These are phyloP conservation scores for Apamea epomidion DNA, from an alignment of 2,888 invertebrate species.

Conservation along the genomic window DNA sequence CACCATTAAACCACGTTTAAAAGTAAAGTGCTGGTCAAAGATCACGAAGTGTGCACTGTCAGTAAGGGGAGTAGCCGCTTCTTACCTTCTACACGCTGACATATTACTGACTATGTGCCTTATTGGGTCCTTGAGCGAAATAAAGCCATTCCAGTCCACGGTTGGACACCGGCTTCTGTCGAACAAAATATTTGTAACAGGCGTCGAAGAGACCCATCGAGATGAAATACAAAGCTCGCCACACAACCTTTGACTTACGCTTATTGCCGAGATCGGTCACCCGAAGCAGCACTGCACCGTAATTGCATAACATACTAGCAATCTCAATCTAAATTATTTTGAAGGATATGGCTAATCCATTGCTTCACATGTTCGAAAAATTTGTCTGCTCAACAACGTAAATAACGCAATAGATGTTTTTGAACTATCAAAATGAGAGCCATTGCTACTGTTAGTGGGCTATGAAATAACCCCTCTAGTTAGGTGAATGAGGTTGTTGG, in stretches of 20 bases:
- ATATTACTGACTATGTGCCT: background rate
- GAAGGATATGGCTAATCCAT: background rate
- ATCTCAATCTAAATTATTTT: background rate
- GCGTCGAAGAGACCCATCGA: too few species aligned
- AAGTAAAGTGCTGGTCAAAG: conserved; percentile 17
- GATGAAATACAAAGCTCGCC: too few species aligned
- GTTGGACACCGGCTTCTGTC: background rate
- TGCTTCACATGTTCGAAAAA: background rate
- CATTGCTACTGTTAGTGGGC: too few species aligned
- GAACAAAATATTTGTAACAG: background rate
- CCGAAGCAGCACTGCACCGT: background rate
- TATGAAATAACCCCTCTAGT: background rate
- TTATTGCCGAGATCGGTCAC: too few species aligned
- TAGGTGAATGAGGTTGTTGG: background rate
- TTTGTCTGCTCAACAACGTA: background rate
- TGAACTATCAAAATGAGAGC: background rate
- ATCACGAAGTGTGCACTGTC: background rate
- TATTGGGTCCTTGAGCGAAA: background rate
- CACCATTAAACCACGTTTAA: conserved; percentile 26
- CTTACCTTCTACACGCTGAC: background rate
- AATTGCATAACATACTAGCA: too few species aligned
- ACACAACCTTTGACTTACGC: too few species aligned
- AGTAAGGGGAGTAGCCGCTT: background rate
- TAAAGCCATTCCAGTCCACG: background rate
- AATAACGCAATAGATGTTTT: background rate